Evolutionary conservation across 2,888 invertebrate species (phyloP).

Genomic region (Megaustenia siamemsis): DNA sequence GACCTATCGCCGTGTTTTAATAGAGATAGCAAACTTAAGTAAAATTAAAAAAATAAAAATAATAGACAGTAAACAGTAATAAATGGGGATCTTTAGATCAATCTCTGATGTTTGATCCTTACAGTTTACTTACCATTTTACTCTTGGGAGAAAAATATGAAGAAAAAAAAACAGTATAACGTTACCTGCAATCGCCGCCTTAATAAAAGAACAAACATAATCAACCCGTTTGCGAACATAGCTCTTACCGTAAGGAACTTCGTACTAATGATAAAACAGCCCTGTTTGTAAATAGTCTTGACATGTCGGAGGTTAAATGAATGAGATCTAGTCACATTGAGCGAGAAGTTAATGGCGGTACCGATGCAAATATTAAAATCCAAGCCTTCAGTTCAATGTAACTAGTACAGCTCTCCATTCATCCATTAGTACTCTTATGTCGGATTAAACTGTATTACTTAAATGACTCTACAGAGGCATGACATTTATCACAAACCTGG

Average conservation of each 20-base stretch:
- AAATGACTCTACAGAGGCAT: background rate
- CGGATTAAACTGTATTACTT: conserved; percentile 4
- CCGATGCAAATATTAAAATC: conserved; percentile 25
- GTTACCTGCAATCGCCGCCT: background rate
- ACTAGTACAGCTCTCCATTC: background rate
- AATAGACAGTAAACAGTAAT: conserved; percentile 17
- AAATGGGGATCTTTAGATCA: background rate
- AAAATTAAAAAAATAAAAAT: too few species aligned
- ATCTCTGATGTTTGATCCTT: background rate
- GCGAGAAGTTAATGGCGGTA: conserved; percentile 12
- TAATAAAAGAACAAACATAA: conserved; percentile 24
- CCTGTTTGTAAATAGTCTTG: conserved; percentile 27
- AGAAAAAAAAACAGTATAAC: conserved; percentile 31
- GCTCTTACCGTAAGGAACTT: background rate
- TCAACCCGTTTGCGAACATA: background rate
- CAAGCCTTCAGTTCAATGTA: conserved; percentile 9
- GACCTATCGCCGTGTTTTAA: too few species aligned
- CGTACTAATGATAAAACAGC: conserved; percentile 10
- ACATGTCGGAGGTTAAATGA: conserved; percentile 5
- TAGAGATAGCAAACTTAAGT: too few species aligned
- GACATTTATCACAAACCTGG: background rate
- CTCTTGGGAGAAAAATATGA: too few species aligned
- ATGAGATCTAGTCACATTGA: background rate
- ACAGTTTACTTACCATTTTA: conserved; percentile 19
- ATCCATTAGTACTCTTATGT: conserved; percentile 1